These are phyloP conservation scores for Auanema sp. DNA, from an alignment of 2,888 invertebrate species.

Conservation along the genomic window DNA sequence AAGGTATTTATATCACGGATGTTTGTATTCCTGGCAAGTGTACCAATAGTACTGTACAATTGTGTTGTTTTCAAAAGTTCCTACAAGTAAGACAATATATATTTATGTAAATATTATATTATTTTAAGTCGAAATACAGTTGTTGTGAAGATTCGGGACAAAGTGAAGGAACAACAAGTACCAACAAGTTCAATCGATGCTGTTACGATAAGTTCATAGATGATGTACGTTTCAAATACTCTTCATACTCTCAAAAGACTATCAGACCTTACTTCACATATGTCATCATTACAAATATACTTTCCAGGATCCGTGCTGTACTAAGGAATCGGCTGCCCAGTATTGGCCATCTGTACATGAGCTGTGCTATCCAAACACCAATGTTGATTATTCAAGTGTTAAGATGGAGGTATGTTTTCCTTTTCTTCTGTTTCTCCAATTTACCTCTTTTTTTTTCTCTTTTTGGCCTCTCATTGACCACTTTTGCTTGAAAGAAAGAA, in stretches of 20 bases:
- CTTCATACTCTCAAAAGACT: slow-evolving; percentile 1
- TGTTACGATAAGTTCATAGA: slow-evolving; percentile 56
- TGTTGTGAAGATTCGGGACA: slow-evolving; percentile 57
- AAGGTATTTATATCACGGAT: slow-evolving; percentile 59
- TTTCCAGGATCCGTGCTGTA: slow-evolving; percentile 58
- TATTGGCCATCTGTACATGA: slow-evolving; percentile 61
- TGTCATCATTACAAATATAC: no score
- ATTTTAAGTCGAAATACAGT: slow-evolving; percentile 44
- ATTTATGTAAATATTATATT: slow-evolving; percentile 1
- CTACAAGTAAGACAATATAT: slow-evolving; percentile 49
- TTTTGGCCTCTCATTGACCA: not conserved
- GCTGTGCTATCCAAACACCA: slow-evolving; percentile 59
- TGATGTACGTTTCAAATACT: slow-evolving; percentile 43
- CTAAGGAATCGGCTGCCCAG: slow-evolving; percentile 37
- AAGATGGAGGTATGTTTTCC: slow-evolving; percentile 35
- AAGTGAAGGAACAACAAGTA: slow-evolving; percentile 37
- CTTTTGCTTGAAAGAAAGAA: slow-evolving; percentile 1
- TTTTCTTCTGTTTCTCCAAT: no score
- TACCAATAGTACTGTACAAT: slow-evolving; percentile 53
- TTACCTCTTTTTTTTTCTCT: not conserved
- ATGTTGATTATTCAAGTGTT: slow-evolving; percentile 38
- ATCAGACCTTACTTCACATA: not conserved
- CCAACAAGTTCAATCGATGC: slow-evolving; percentile 60
- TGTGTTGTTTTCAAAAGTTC: slow-evolving; percentile 64
- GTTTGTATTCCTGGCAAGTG: slow-evolving; percentile 61